phyloP scores from a whole-genome alignment of 2,888 invertebrate species.

The Anarsia innoxiella region DNA sequence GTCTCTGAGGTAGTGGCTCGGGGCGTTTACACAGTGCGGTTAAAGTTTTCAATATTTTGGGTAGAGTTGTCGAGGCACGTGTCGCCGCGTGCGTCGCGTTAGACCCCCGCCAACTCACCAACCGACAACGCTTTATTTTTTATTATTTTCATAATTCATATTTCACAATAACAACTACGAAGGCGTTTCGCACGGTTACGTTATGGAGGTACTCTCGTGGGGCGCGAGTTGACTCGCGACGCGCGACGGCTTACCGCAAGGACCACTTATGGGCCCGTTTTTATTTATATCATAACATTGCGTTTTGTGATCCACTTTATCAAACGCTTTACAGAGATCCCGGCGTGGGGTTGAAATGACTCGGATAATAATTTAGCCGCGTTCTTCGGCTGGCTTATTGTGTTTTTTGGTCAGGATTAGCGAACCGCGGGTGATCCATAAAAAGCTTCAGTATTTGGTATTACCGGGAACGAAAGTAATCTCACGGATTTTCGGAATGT shows the following conservation, averaged over 20 bases:
- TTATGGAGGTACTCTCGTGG: constrained; percentile 68
- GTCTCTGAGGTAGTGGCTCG: constrained; percentile 22
- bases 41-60: constrained; percentile 73
- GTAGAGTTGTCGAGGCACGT: constrained; percentile 47
- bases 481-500: constrained; percentile 34
- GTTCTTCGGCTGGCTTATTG: constrained; percentile 61
- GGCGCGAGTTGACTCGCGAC: too few species aligned
- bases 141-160: constrained; percentile 75
- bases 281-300: constrained; percentile 65
- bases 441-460: constrained; percentile 47
- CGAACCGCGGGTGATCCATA: constrained; percentile 49
- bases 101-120: constrained; percentile 47
- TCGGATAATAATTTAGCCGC: constrained; percentile 62
- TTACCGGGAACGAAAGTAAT: constrained; percentile 39
- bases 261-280: constrained; percentile 63
- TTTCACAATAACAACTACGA: constrained; percentile 72
- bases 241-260: constrained; percentile 59
- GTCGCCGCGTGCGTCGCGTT: constrained; percentile 64
- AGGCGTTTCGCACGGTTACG: constrained; percentile 74
- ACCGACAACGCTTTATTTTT: constrained; percentile 55
- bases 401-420: constrained; percentile 67
- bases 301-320: constrained; percentile 73
- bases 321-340: constrained; percentile 67
- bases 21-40: constrained; percentile 44
- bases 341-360: constrained; percentile 59